Evolutionary conservation across 2,113 vertebrate genomes (phyloP), one percentile per base, ranked within the genome.

Genomic region (Athene cunicularia): DNA sequence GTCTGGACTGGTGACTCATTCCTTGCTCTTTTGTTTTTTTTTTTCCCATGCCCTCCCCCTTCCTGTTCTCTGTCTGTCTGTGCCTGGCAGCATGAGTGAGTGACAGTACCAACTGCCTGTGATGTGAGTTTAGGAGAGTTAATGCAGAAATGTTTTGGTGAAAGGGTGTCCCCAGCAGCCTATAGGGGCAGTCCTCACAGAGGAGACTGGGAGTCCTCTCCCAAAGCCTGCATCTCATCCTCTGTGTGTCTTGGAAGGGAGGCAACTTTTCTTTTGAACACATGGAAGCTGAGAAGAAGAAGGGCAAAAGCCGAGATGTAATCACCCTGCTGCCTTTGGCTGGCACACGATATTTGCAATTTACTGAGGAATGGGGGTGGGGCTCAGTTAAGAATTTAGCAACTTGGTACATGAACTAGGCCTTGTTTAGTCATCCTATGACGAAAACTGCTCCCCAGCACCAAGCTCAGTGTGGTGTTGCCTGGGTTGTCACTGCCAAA

Each of bases 1-100:
- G 76, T 97, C 97, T 96, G 91, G 90, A 67, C 72, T 68, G 92
- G 86, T 98, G 97, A 98, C 96, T 98, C 97, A 97, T 96, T 86
- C 95, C 63, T 96, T 1, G 72, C 59, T 82, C 80, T 81, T 84
- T 62, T 43, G 14, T 26, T 39, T 59, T 75, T 64, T 33, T 68
- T 80, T 30, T 8, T 20, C 8, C 52, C 49, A 30, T 26, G 12
- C 84, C 87, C 90, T 41, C 79, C 91, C 66, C 59, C 66, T 80
- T 90, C 64, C 88, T 74, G 71, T 90, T 96, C 89, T 91, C 14
- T 0, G 41, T 93, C 75, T 91, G 92, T 41, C 76, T 93, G 67
- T 80, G 90, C 73, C 84, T 96, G 75, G 90, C 64, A 52, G 41
- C 4, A 1, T 45, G 72, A 80, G 66, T 6, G n/a, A 93, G 53